Percentiles rank a stretch among this genome's conserved stretches.
Evolutionary conservation across 1,140 invertebrate species (phyloP).

Genomic region (Luehdorfia chinensis): DNA sequence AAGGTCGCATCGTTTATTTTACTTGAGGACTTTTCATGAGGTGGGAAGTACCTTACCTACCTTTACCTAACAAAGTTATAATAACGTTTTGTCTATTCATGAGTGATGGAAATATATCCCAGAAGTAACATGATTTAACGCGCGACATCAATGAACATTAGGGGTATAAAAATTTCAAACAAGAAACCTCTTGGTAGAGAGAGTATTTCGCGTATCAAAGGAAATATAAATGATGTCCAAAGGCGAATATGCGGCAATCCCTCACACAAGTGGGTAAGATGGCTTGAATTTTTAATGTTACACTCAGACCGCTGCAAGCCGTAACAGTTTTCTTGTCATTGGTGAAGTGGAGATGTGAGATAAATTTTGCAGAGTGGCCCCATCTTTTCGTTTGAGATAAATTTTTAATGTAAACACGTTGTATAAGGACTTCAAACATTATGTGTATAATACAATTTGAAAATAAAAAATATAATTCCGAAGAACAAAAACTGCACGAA

Average conservation of each 20-base stretch:
- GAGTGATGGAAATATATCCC: no score
- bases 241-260: slow-evolving; percentile 71
- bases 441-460: slow-evolving; percentile 62
- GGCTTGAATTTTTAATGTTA: slow-evolving; percentile 75
- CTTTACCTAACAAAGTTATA: no score
- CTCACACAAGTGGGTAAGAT: slow-evolving; percentile 76
- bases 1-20: slow-evolving; percentile 60
- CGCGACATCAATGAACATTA: no score
- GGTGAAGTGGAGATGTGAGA: slow-evolving; percentile 71
- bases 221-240: slow-evolving; percentile 76
- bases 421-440: slow-evolving; percentile 64
- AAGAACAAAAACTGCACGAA: slow-evolving; percentile 19
- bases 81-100: no score
- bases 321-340: slow-evolving; percentile 77
- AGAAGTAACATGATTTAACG: no score
- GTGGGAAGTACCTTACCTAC: slow-evolving; percentile 20
- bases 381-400: slow-evolving; percentile 74
- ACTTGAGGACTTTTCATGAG: slow-evolving; percentile 46
- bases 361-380: slow-evolving; percentile 77
- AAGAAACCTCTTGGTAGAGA: slow-evolving; percentile 18
- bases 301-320: slow-evolving; percentile 75
- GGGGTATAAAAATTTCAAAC: slow-evolving; percentile 10
- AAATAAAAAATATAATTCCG: slow-evolving; percentile 19
- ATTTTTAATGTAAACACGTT: slow-evolving; percentile 68
- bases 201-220: slow-evolving; percentile 56